A percentile compares a stretch with the other conserved stretches of the same genome.
Evolutionary conservation across 2,113 vertebrate species (phyloP).

Genomic region (Rhadina sibilatrix): DNA sequence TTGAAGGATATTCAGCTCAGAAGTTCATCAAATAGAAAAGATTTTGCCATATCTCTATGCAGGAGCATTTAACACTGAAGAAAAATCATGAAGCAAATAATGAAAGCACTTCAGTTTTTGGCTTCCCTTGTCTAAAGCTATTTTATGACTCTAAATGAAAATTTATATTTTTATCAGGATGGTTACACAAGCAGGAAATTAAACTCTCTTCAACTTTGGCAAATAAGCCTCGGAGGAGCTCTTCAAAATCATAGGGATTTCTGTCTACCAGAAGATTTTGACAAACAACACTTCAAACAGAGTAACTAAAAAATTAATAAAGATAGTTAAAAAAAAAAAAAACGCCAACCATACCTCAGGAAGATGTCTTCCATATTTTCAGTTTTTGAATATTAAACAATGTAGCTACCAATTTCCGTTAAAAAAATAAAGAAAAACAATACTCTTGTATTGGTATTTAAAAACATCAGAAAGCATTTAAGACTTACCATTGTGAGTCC

Average conservation of each 20-base stretch:
- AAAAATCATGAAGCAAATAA: slow-evolving; percentile 4
- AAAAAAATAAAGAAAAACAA: background rate
- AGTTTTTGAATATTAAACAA: background rate
- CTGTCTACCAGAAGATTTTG: background rate
- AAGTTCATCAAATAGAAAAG: background rate
- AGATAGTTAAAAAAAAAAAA: background rate
- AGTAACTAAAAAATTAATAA: background rate
- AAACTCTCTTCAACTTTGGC: slow-evolving; percentile 1
- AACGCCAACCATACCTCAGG: background rate
- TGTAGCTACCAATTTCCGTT: background rate
- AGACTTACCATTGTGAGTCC: background rate
- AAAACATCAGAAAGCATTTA: background rate
- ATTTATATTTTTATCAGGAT: background rate
- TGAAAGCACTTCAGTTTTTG: background rate
- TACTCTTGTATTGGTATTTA: background rate
- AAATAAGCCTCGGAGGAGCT: background rate
- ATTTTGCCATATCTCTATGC: background rate
- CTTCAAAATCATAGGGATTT: background rate
- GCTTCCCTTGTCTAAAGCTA: slow-evolving; percentile 26
- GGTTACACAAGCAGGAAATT: slow-evolving; percentile 45
- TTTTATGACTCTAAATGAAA: slow-evolving; percentile 2
- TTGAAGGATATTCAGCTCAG: background rate
- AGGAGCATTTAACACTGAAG: background rate
- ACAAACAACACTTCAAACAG: background rate
- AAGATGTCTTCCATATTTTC: background rate